phyloP scores from a whole-genome alignment of 2,888 invertebrate genomes.

The Hyppa rectilinea region DNA sequence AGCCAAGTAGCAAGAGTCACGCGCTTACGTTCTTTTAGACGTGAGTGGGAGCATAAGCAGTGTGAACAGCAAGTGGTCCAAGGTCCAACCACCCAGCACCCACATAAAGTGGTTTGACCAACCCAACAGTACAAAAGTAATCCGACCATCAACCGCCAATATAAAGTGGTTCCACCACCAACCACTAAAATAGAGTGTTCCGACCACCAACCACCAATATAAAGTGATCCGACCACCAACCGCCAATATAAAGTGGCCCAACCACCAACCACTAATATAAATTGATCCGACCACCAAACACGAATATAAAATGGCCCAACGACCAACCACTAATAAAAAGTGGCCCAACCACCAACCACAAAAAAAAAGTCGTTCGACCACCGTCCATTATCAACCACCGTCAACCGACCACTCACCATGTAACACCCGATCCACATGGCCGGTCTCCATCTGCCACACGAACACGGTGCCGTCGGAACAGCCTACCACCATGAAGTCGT shows the following conservation, averaged over 20 bases:
- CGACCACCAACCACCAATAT: neutral
- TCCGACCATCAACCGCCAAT: neutral
- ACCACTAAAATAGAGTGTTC: no score
- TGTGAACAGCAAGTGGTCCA: no score
- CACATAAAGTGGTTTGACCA: neutral
- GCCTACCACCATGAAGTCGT: slow-evolving; percentile 98
- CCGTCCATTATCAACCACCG: neutral
- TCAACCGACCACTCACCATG: slow-evolving; percentile 92
- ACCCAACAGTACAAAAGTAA: no score
- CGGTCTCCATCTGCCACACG: slow-evolving; percentile 99
- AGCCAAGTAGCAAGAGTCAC: no score
- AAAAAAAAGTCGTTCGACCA: neutral
- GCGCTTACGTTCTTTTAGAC: no score
- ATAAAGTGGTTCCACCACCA: no score
- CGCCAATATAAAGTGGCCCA: no score
- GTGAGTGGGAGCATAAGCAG: no score
- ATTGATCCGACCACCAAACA: neutral
- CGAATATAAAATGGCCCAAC: neutral
- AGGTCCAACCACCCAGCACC: neutral
- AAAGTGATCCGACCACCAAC: neutral
- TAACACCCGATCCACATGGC: slow-evolving; percentile 98
- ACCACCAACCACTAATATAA: neutral
- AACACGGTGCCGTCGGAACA: slow-evolving; percentile 99
- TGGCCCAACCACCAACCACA: neutral
- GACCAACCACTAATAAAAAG: neutral